A percentile compares a stretch with the other conserved stretches of the same genome.
phyloP scores from a whole-genome alignment of 1,140 invertebrate species.

The Paraescarpia echinospica region DNA sequence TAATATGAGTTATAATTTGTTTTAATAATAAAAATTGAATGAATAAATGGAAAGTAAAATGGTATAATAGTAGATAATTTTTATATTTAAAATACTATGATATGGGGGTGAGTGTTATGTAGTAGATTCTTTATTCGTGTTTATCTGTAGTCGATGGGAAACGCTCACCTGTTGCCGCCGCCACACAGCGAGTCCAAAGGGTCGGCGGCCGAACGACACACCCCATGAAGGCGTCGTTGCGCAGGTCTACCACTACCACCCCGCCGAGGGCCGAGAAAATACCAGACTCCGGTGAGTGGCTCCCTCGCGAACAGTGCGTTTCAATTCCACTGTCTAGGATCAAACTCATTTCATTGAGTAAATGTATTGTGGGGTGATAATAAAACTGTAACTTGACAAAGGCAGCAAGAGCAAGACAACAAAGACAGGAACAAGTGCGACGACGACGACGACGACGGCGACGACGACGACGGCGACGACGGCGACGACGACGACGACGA shows the following conservation, averaged over 20 bases:
- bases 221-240: background rate
- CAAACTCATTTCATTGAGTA: background rate
- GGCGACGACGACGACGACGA: slow-evolving; percentile 18
- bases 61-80: no score
- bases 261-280: background rate
- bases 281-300: background rate
- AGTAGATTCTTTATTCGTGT: background rate
- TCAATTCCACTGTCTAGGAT: background rate
- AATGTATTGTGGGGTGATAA: background rate
- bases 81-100: no score
- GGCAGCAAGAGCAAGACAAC: background rate
- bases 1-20: no score
- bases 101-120: no score
- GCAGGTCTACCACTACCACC: no score
- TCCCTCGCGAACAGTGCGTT: background rate
- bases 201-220: background rate
- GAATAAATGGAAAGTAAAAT: no score
- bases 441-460: background rate
- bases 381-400: background rate
- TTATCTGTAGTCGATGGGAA: background rate
- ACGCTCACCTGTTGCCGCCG: background rate
- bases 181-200: background rate
- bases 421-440: background rate
- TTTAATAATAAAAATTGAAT: no score
- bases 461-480: slow-evolving; percentile 12